A percentile compares a stretch with the other conserved stretches of the same genome.
Evolutionary conservation across 2,113 vertebrate genomes (phyloP).

Genomic region (Microcebus griseorufus): DNA sequence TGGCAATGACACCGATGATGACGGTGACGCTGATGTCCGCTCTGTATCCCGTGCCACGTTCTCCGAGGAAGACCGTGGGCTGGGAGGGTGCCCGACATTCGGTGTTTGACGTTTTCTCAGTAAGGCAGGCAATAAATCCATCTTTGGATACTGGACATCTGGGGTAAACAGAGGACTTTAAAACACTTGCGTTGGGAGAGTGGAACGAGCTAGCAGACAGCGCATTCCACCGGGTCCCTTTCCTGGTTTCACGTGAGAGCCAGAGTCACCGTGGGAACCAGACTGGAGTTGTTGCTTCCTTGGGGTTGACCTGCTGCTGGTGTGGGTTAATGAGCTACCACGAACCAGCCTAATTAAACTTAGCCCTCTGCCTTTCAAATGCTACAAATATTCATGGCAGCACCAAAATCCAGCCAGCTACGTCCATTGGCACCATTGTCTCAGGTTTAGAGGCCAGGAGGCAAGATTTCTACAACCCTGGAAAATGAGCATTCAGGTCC

Average conservation of each 20-base stretch:
- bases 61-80: neutral
- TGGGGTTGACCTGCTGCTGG: neutral
- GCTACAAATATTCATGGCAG: neutral
- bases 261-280: neutral
- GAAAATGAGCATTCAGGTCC: neutral
- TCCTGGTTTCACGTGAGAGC: neutral
- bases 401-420: neutral
- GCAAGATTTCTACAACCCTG: neutral
- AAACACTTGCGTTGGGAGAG: neutral
- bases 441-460: neutral
- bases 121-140: neutral
- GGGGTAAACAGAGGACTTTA: neutral
- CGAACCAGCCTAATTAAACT: neutral
- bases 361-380: neutral
- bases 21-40: neutral
- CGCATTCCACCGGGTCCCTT: neutral
- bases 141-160: neutral
- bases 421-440: neutral
- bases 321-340: neutral
- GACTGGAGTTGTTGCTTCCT: neutral
- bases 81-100: neutral
- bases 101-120: neutral
- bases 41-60: neutral
- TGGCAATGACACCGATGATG: rapidly evolving
- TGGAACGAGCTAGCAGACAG: neutral